These are phyloP conservation scores for Perognathus longimembris DNA, from an alignment of 2,113 vertebrate species.

Conservation along the genomic window DNA sequence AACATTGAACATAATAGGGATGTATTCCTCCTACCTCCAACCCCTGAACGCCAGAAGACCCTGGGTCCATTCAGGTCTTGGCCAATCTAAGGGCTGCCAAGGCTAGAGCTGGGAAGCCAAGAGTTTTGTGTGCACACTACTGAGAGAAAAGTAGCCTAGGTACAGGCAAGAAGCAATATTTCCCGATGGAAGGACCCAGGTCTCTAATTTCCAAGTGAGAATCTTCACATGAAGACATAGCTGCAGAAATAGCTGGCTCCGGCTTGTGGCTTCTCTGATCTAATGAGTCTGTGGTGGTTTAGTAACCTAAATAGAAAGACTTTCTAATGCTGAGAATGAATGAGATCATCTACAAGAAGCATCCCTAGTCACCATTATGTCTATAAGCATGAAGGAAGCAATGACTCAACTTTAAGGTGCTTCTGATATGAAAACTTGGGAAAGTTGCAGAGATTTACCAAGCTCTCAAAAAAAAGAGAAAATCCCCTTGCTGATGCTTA, in stretches of 20 bases:
- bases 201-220: not conserved
- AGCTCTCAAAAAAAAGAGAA: constrained; percentile 6
- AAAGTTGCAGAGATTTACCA: not conserved
- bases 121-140: not conserved
- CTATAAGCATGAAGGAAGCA: constrained; percentile 7
- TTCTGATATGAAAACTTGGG: not conserved
- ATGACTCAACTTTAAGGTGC: not conserved
- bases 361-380: not conserved
- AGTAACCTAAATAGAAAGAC: constrained; percentile 28
- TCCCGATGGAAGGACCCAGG: not conserved
- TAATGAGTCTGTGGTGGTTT: not conserved
- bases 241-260: not conserved
- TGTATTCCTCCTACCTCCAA: not conserved
- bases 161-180: not conserved
- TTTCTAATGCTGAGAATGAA: constrained; percentile 2
- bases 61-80: not conserved
- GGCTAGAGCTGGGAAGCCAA: not conserved
- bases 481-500: constrained; percentile 16
- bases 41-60: not conserved
- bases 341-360: not conserved
- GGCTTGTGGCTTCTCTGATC: not conserved
- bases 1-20: not conserved
- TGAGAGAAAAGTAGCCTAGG: not conserved
- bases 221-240: not conserved
- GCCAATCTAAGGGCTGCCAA: not conserved